Base-by-base conservation (phyloP, 2,113 vertebrate species). In the Zapornia atra region DNA sequence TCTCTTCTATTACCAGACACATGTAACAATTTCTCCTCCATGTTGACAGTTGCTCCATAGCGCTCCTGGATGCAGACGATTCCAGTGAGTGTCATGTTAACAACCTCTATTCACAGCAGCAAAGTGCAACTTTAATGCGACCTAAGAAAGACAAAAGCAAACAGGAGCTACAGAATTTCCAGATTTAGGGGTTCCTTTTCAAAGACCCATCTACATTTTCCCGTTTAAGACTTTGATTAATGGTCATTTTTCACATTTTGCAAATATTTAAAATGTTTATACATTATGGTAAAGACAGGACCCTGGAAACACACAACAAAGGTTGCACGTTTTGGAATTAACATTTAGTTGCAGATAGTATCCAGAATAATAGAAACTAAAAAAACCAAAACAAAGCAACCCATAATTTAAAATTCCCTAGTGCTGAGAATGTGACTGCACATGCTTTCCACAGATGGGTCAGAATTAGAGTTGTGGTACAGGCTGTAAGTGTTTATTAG, bases 1-100 rank as follows among this genome's bases (percentile, higher is more conserved):
- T 33, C 91, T 24, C 69, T 51, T 25, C 72, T 53, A 3, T 57
- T 75, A 72, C 4, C 34, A 84, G 65, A 69, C 26, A 63, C 9
- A 3, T 1, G 36, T 24, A 78, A 56, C 31, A 82, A 36, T 36
- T 94, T 76, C 48, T 96, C 40, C 57, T 92, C 90, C 61, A 34
- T 85, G 61, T 53, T 91, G 73, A 69, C 84, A 93, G 89, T 25
- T 80, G 86, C 89, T 96, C 72, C 96, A 90, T 94, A 95, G 76
- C 19, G 26, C 64, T 91, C 84, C 46, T 84, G 79, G 46, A 89
- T 64, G 79, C 86, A 81, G 64, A 36, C 20, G 3, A 59, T 60
- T 36, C 70, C 46, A 24, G 57, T 82, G 90, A 97, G 20, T 92
- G 97, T 92, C 97, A 97, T 97, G 53, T 31, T 96, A 85, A 92